phyloP scores from a whole-genome alignment of 2,113 vertebrate species.

The Lanius ludovicianus region DNA sequence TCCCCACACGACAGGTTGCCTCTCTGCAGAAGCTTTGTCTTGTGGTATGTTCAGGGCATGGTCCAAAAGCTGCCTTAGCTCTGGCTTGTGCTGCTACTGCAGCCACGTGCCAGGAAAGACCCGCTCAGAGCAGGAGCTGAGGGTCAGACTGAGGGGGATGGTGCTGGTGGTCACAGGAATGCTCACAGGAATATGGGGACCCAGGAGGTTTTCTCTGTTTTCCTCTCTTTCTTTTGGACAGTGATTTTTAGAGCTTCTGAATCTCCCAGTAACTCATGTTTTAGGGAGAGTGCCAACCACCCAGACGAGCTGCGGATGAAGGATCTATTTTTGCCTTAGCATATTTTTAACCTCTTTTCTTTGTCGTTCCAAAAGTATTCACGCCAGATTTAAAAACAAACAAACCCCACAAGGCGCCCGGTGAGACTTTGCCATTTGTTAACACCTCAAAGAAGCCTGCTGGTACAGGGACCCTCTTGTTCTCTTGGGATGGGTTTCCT shows the following conservation, averaged over 20 bases:
- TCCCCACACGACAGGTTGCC: not conserved
- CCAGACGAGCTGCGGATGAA: not conserved
- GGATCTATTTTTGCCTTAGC: slow-evolving; percentile 55
- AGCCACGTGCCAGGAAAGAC: not conserved
- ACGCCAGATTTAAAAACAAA: slow-evolving; percentile 8
- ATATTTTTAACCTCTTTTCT: slow-evolving; percentile 28
- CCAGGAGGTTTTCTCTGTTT: accelerated
- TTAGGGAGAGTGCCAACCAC: slow-evolving; percentile 15
- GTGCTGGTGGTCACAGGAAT: not conserved
- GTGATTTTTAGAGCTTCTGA: not conserved
- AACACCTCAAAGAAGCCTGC: not conserved
- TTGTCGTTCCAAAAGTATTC: not conserved
- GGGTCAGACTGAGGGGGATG: not conserved
- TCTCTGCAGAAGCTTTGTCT: not conserved
- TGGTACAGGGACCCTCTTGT: not conserved
- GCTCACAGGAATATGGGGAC: accelerated
- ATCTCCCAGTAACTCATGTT: not conserved
- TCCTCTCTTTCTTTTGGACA: not conserved
- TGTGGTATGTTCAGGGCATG: not conserved
- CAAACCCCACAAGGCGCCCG: not conserved
- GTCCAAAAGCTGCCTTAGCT: not conserved
- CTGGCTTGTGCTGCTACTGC: not conserved
- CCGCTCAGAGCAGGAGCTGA: accelerated
- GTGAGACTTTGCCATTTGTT: not conserved
- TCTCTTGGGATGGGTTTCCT: not conserved